Conservation (phyloP, 2,113 vertebrate species). For the Pitta sordida region DNA sequence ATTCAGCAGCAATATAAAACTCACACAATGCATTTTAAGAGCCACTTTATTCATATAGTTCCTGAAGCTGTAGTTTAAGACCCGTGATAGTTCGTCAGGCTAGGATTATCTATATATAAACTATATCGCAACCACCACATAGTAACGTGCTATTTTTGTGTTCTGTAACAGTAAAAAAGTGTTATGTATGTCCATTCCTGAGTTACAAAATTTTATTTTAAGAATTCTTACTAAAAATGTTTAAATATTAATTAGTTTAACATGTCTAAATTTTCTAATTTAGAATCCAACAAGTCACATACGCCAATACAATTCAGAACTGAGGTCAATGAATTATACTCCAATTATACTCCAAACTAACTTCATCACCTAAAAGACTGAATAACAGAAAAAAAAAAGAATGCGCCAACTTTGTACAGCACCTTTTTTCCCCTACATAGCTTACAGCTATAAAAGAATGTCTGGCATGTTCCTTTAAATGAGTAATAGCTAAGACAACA, state of each 20-base stretch:
- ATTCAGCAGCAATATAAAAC: background rate
- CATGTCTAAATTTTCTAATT: background rate
- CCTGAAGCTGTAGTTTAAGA: constrained; percentile 24
- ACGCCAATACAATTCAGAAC: background rate
- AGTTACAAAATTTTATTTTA: background rate
- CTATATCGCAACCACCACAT: constrained; percentile 59
- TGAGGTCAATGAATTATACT: background rate
- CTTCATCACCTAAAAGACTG: background rate
- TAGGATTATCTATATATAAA: constrained; percentile 70
- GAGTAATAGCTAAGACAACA: background rate
- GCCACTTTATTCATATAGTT: background rate
- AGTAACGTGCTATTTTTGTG: constrained; percentile 68
- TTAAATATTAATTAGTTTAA: background rate
- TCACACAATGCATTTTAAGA: background rate
- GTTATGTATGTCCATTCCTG: background rate
- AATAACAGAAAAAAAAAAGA: background rate
- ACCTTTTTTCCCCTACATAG: background rate
- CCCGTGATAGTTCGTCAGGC: constrained; percentile 32
- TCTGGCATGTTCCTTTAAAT: background rate
- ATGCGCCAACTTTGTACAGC: background rate
- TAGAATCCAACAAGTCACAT: background rate
- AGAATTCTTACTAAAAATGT: constrained; percentile 14
- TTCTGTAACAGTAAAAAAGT: constrained; percentile 60
- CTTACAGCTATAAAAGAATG: background rate
- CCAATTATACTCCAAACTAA: background rate